phyloP scores from a whole-genome alignment of 2,888 invertebrate genomes.

The Tetranychus truncatus region DNA sequence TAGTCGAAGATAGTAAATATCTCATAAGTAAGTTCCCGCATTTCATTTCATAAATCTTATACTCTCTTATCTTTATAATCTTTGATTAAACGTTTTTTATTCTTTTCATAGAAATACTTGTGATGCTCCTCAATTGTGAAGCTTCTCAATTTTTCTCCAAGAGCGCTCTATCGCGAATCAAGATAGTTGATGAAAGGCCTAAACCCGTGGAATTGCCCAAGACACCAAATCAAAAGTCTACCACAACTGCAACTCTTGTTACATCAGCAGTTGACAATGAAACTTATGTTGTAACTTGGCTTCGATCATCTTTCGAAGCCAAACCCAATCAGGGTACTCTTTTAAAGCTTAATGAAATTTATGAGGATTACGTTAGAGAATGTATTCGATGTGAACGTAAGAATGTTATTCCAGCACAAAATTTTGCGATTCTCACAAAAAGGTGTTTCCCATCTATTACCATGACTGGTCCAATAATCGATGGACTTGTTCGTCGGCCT shows the following conservation, averaged over 20 bases:
- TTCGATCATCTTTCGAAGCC: slow-evolving; percentile 17
- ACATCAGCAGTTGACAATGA: slow-evolving; percentile 19
- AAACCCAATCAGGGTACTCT: slow-evolving; percentile 1
- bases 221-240: slow-evolving; percentile 5
- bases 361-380: slow-evolving; percentile 21
- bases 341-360: slow-evolving; percentile 19
- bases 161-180: slow-evolving; percentile 17
- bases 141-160: slow-evolving; percentile 19
- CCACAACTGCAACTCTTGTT: neutral
- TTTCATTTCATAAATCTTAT: neutral
- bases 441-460: slow-evolving; percentile 18
- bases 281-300: slow-evolving; percentile 21
- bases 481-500: slow-evolving; percentile 14
- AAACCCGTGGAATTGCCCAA: neutral
- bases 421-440: slow-evolving; percentile 18
- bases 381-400: slow-evolving; percentile 18
- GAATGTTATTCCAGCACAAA: slow-evolving; percentile 18
- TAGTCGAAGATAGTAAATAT: slow-evolving; percentile 19
- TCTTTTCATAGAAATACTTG: slow-evolving; percentile 17
- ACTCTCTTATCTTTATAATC: neutral
- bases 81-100: neutral
- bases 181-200: slow-evolving; percentile 19
- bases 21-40: slow-evolving; percentile 21
- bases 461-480: slow-evolving; percentile 14
- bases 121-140: slow-evolving; percentile 22